Base-by-base conservation (phyloP, 2,888 invertebrate species). In the Sphecodes monilicornis region DNA sequence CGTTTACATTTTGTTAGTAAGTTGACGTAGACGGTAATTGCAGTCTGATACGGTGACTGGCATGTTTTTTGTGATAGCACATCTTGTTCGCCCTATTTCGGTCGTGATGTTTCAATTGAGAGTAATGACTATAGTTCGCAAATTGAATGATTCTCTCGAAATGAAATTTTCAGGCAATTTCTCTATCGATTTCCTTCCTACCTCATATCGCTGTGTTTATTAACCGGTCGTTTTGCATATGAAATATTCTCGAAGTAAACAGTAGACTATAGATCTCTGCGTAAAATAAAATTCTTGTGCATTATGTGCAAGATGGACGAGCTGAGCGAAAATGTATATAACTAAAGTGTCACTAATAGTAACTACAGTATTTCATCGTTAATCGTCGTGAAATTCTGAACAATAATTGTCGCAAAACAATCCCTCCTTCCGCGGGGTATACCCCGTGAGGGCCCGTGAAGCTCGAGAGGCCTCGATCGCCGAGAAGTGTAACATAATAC, bases 21-120 rank as follows among this genome's bases (percentile, higher is more conserved):
- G 26, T 64, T 75, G 66, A 83, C 82, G 74, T 84, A 72, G 71
- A 76, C 50, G 57, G 66, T 85, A 76, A 84, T 85, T 78, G 76
- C 72, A 74, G 71, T 60, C 64, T 64, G 77, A 84, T 83, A 77
- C 68, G 60, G 50, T 83, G 84, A 84, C 72, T 84, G 60, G 41
- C 72, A 83, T 83, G 83, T 83, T 83, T 77, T 82, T 83, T 73
- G 73, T 84, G 73, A 77, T 70, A 82, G 60, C 57, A 41, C 43
- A 69, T 82, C 83, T 68, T 39, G 57, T 26, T 39, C 43, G 29
- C n/a, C 54, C 16, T 54, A 39, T 82, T n/a, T 71, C 39, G 64
- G 29, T 64, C 64, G 43, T 60, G 46, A 41, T 73, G 73, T 46
- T 50, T 54, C 50, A 77, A 83, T 77, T 70, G 39, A 73, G 50